A percentile compares a stretch with the other conserved stretches of the same genome.
These are phyloP conservation scores for Clistopyga incitator DNA, from an alignment of 2,888 invertebrate genomes.

Conservation along the genomic window DNA sequence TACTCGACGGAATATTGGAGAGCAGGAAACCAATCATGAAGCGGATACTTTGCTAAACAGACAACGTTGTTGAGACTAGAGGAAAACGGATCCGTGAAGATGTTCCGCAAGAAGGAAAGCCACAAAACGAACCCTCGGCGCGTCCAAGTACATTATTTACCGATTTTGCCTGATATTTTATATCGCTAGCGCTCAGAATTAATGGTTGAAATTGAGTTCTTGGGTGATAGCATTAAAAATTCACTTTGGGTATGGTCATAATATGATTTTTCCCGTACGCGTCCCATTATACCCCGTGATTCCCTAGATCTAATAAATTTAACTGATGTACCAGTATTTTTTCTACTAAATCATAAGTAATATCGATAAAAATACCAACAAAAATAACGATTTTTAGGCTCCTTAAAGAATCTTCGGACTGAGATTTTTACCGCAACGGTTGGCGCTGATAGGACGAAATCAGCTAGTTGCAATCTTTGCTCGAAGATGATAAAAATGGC, in stretches of 20 bases:
- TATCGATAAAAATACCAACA: neutral
- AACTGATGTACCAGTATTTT: slow-evolving; percentile 1
- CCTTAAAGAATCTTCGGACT: neutral
- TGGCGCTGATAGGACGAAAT: neutral
- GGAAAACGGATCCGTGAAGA: neutral
- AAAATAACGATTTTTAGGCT: slow-evolving; percentile 8
- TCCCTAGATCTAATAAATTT: neutral
- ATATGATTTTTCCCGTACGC: too few species aligned
- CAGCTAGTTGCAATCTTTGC: slow-evolving; percentile 18
- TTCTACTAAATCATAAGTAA: neutral
- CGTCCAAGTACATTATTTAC: neutral
- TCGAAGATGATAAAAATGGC: slow-evolving; percentile 17
- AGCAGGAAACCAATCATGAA: slow-evolving; percentile 7
- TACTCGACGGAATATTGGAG: too few species aligned
- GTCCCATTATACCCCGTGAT: neutral
- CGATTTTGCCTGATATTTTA: neutral
- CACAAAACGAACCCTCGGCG: neutral
- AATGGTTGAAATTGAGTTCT: neutral
- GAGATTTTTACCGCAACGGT: neutral
- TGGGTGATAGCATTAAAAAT: slow-evolving; percentile 1
- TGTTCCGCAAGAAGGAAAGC: neutral
- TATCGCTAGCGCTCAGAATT: neutral
- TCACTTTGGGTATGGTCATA: too few species aligned
- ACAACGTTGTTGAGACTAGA: neutral
- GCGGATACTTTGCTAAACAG: neutral